Evolutionary conservation across 2,113 vertebrate species (phyloP), one percentile per base, ranked within the genome.

Genomic region (Turdus rufiventris): DNA sequence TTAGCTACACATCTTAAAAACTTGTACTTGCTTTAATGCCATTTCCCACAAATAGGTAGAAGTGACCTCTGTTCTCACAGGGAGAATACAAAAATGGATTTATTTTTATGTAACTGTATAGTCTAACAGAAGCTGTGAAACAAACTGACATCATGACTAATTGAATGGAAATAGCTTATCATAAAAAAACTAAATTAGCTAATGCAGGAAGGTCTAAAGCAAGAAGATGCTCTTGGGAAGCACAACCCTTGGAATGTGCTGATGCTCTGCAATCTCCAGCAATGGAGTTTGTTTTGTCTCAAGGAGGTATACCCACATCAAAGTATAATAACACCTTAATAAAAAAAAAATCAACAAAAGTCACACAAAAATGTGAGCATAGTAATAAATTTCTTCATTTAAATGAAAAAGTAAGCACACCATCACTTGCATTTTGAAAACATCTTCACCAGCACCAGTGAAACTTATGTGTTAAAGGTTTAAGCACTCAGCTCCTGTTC

Each of bases 211-310:
- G 45, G 65, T 36, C 28, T 57, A 91, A 93, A 74, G 18, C 56
- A 94, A 81, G 67, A 90, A 88, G 56, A 95, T 54, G 50, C 34
- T 85, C 91, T 88, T 13, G 29, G 74, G 77, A 89, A 94, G 38
- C n/a, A 67, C 0, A 3, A 33, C 29, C n/a, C 24, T 54, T 43
- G 24, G 63, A 93, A 94, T 62, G 29, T 42, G 45, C 45, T 34
- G 57, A 91, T 19, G 12, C 9, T 67, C 34, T 51, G 42, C 33
- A 43, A 71, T 72, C 58, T 78, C 65, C n/a, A 78, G 57, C 53
- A 81, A 28, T 1, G 1, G 50, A 72, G 75, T n/a, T 68, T 62
- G 60, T 65, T 93, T 80, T 83, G 66, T 75, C 71, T 94, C 83
- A 51, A 70, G 83, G 43, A 86, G 84, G 73, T 24, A 29, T 11